Evolutionary conservation across 2,113 vertebrate species (phyloP), one percentile per base, ranked within the genome.

Genomic region (Actenoides lindsayi): DNA sequence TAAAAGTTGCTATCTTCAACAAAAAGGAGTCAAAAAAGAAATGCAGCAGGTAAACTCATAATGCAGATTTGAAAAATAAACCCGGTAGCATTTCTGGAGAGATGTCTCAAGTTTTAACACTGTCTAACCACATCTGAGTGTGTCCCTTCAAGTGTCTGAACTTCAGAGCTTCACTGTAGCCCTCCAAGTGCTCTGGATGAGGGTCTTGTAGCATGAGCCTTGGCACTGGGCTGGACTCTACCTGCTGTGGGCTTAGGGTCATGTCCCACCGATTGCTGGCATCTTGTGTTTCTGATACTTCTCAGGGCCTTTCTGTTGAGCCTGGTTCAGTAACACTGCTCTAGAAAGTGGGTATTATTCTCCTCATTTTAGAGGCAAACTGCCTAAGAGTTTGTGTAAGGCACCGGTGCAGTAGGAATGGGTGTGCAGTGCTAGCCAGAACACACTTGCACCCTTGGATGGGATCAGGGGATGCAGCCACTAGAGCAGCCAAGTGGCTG

Each of bases 1-100:
- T 35, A 96, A 95, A 90, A 95, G 80, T 83, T 94, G 84, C 35
- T 83, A 39, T 63, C 75, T 98, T 39, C 96, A 98, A 78, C 90
- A 94, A 77, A 97, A 96, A 62, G 92, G 81, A 65, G 93, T 77
- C 8, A 95, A 95, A 93, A 60, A 60, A 60, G 96, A 98, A 87
- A 97, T 98, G 51, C 88, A 50, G 50, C 97, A 98, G 97, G 98
- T 98, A 91, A 79, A 20, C 6, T 39, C 41, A 14, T 27, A 80
- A 25, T 31, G 46, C 8, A 53, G 31, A 39, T 11, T 6, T 46
- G 15, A 89, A 67, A 63, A 68, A 35, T 10, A 41, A 17, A 70
- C 46, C 6, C 23, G n/a, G 4, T 44, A 69, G 20, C 2, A 8
- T 57, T 90, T 76, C 33, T 90, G 46, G 74, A 79, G 60, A 68